phyloP scores from a whole-genome alignment of 2,113 vertebrate genomes.

The Uria lomvia region DNA sequence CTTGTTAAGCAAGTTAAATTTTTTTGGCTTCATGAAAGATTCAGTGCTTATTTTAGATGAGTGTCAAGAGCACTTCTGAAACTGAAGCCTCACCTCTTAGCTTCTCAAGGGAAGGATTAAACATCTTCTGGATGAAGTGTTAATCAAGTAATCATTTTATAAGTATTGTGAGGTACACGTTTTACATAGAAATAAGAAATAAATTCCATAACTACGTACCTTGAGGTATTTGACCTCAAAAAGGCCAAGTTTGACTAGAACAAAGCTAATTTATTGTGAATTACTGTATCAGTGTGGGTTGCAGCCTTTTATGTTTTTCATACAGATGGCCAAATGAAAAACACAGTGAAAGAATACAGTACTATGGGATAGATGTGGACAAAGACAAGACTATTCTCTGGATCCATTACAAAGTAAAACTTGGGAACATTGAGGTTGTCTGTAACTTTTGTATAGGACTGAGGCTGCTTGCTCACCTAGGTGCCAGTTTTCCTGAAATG shows the following conservation, averaged over 20 bases:
- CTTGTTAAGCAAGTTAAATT: constrained; percentile 25
- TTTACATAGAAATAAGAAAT: neutral
- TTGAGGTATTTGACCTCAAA: neutral
- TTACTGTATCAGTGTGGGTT: neutral
- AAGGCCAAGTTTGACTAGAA: neutral
- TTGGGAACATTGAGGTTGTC: neutral
- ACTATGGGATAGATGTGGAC: neutral
- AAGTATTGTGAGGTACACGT: neutral
- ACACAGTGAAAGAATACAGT: neutral
- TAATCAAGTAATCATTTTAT: neutral
- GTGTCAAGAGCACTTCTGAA: constrained; percentile 12
- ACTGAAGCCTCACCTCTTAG: constrained; percentile 5
- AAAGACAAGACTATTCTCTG: neutral
- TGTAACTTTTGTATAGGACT: constrained; percentile 11
- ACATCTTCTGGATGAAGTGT: constrained; percentile 5
- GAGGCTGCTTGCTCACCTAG: constrained; percentile 28
- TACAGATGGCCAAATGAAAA: neutral
- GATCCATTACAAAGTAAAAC: neutral
- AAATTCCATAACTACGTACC: neutral
- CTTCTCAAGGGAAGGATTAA: constrained; percentile 9
- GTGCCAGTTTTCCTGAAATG: constrained; percentile 33
- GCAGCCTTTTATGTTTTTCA: constrained; percentile 4
- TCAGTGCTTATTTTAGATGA: constrained; percentile 29
- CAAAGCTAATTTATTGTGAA: neutral
- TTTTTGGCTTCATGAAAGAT: constrained; percentile 8